Evolutionary conservation across 2,888 invertebrate species (phyloP).

Genomic region (Rambutsinella grinnellia): DNA sequence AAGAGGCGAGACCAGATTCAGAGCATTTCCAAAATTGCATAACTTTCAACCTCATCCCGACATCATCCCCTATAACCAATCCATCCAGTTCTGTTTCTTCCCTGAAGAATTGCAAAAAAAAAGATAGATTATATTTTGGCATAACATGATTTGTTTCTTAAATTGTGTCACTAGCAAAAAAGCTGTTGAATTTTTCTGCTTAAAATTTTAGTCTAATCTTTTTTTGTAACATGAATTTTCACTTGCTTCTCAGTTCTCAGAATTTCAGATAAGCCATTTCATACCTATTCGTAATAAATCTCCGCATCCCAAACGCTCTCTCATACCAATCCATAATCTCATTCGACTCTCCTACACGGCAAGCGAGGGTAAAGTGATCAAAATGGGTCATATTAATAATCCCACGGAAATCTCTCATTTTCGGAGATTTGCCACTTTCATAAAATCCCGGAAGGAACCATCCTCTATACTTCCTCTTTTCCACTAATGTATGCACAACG

Average conservation of each 20-base stretch:
- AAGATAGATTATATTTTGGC: not conserved
- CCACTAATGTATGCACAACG: constrained; percentile 70
- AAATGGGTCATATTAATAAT: constrained; percentile 66
- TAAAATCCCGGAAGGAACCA: constrained; percentile 70
- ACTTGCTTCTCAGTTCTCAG: not conserved
- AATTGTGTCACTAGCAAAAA: not conserved
- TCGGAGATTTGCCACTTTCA: not conserved
- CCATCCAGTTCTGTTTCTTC: constrained; percentile 69
- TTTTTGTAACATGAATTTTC: not conserved
- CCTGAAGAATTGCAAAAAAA: too few species aligned
- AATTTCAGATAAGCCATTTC: not conserved
- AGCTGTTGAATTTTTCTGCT: not conserved
- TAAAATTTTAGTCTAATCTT: not conserved
- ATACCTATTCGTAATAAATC: constrained; percentile 69
- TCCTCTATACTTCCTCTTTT: constrained; percentile 69
- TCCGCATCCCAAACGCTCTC: constrained; percentile 69
- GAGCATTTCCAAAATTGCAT: constrained; percentile 71
- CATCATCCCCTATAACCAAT: constrained; percentile 69
- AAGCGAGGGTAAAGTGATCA: constrained; percentile 70
- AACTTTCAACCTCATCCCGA: constrained; percentile 70
- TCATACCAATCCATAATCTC: constrained; percentile 70
- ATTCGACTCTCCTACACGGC: constrained; percentile 68
- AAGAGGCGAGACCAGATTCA: constrained; percentile 67
- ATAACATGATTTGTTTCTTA: not conserved
- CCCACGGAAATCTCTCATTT: constrained; percentile 9